Conservation (phyloP, 2,888 invertebrate genomes). For the Kuschelorhynchus macadamiae region DNA sequence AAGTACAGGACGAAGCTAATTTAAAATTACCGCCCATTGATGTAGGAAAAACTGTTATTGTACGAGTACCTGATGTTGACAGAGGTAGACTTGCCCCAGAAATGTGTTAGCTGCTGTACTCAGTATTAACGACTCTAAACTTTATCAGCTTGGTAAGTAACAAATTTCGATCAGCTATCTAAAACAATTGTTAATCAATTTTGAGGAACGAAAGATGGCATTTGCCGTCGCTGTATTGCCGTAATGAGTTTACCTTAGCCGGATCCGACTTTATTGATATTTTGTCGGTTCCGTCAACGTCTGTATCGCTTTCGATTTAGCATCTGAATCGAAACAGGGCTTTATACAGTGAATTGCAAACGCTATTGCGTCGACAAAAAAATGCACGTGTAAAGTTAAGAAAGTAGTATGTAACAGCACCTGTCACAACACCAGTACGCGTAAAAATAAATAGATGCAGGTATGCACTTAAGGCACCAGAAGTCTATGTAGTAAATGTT, state of each 20-base stretch:
- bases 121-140: too few relatives aligned
- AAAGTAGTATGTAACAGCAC: constrained; percentile 12
- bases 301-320: constrained; percentile 13
- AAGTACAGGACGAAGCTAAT: too few relatives aligned
- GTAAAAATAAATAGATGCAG: constrained; percentile 8
- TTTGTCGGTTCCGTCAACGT: constrained; percentile 27
- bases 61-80: too few relatives aligned
- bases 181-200: too few relatives aligned
- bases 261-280: constrained; percentile 31
- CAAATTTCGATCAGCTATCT: too few relatives aligned
- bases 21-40: too few relatives aligned
- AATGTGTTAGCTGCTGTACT: too few relatives aligned
- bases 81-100: too few relatives aligned
- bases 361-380: constrained; percentile 30
- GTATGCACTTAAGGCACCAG: too few relatives aligned
- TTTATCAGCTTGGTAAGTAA: too few relatives aligned
- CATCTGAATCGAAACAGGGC: constrained; percentile 35
- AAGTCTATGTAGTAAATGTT: too few relatives aligned
- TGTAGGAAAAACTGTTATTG: too few relatives aligned
- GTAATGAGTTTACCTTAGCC: constrained; percentile 38
- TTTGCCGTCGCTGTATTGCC: constrained; percentile 33
- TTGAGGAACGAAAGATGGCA: neutral
- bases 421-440: constrained; percentile 14
- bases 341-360: constrained; percentile 25
- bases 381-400: constrained; percentile 22